Percentiles rank a stretch among this genome's conserved stretches.
phyloP scores from a whole-genome alignment of 1,140 invertebrate genomes.

The Drosophila trapezifrons region DNA sequence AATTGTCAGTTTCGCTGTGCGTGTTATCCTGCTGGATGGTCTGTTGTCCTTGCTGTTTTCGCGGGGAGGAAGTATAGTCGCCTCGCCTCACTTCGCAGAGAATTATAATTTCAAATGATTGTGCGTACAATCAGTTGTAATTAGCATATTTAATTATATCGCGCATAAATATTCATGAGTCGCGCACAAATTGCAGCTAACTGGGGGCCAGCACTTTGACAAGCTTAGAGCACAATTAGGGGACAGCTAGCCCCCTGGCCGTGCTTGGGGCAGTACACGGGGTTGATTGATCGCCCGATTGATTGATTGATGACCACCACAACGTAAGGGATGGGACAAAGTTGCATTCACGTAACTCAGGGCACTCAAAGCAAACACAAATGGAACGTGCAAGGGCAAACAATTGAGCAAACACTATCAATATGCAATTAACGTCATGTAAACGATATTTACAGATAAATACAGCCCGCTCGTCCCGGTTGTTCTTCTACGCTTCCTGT shows the following conservation, averaged over 20 bases:
- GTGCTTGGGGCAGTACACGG: slow-evolving; percentile 1
- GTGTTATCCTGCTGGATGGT: slow-evolving; percentile 68
- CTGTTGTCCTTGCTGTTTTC: slow-evolving; percentile 29
- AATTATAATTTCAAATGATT: slow-evolving; percentile 82
- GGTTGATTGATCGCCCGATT: slow-evolving; percentile 40
- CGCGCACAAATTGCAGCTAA: slow-evolving; percentile 64
- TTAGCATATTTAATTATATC: slow-evolving; percentile 81
- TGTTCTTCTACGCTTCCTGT: neutral
- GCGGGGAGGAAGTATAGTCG: slow-evolving; percentile 9
- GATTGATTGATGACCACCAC: slow-evolving; percentile 47
- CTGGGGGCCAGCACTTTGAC: slow-evolving; percentile 50
- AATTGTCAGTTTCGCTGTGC: slow-evolving; percentile 73
- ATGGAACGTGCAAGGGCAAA: slow-evolving; percentile 33
- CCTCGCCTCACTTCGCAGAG: slow-evolving; percentile 6
- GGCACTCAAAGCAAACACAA: slow-evolving; percentile 50
- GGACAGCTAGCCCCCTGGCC: slow-evolving; percentile 2
- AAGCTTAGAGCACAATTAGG: slow-evolving; percentile 24
- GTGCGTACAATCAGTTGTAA: slow-evolving; percentile 81
- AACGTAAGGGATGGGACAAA: neutral
- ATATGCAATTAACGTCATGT: slow-evolving; percentile 73
- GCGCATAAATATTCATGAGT: slow-evolving; percentile 79
- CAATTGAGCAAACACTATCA: slow-evolving; percentile 75
- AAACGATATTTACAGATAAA: slow-evolving; percentile 59
- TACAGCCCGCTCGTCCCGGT: slow-evolving; percentile 1
- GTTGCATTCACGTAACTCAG: slow-evolving; percentile 14